Evolutionary conservation across 2,797 vertebrate species (phyloP).

Genomic region (Acrossocheilus wenchowensis): DNA sequence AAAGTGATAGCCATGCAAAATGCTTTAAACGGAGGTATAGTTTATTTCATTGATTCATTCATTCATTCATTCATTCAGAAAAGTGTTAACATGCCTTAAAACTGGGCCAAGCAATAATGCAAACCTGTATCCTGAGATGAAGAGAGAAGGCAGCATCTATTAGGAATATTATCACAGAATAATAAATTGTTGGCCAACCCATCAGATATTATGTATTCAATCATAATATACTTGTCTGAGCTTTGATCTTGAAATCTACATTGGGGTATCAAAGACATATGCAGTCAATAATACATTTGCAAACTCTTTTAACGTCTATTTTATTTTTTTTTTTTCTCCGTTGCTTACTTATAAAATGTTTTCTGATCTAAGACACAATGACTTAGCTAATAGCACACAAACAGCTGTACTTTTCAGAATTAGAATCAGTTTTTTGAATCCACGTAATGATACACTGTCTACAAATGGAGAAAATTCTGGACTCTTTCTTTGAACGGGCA

Average conservation of each 20-base stretch:
- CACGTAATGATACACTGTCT: not conserved
- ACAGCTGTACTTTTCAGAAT: not conserved
- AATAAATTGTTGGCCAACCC: not conserved
- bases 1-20: not conserved
- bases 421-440: not conserved
- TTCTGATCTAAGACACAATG: not conserved
- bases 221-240: not conserved
- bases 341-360: not conserved
- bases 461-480: not conserved
- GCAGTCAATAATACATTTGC: not conserved
- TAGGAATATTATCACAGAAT: not conserved
- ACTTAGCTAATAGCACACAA: not conserved
- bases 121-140: not conserved
- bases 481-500: not conserved
- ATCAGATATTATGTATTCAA: not conserved
- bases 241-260: not conserved
- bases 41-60: too few species aligned
- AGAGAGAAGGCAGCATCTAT: not conserved
- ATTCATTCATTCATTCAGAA: not conserved
- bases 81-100: not conserved
- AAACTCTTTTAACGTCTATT: not conserved
- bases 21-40: not conserved
- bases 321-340: not conserved
- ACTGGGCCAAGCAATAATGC: not conserved
- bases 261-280: not conserved